These are phyloP conservation scores for Cremastobaeus sp. DNA, from an alignment of 2,888 invertebrate genomes.

Conservation along the genomic window DNA sequence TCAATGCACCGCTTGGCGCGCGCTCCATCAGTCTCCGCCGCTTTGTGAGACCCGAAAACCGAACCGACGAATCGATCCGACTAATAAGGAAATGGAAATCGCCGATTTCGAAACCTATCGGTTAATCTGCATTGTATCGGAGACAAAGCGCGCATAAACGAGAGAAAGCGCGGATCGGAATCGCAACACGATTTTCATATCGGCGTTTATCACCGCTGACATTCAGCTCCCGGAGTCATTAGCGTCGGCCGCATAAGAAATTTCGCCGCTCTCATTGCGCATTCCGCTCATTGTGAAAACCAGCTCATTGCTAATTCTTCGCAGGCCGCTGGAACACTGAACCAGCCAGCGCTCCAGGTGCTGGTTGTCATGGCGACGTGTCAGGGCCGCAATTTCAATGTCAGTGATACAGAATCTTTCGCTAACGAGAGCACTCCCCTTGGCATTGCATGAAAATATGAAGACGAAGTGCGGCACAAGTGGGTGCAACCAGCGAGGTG, in stretches of 20 bases:
- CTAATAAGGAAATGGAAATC: no score
- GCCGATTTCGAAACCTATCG: no score
- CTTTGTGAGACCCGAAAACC: no score
- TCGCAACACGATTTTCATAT: conserved; percentile 49
- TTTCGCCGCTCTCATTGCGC: no score
- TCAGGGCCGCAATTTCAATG: conserved; percentile 49
- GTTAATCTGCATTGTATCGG: conserved; percentile 34
- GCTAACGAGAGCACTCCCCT: conserved; percentile 59
- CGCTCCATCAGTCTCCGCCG: no score
- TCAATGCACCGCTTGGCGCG: no score
- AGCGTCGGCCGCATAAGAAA: conserved; percentile 12
- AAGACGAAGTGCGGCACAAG: conserved; percentile 51
- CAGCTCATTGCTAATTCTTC: neutral
- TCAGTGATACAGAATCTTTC: conserved; percentile 45
- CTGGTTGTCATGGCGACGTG: conserved; percentile 50
- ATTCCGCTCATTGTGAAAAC: no score
- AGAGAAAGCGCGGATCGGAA: conserved; percentile 26
- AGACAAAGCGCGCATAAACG: conserved; percentile 39
- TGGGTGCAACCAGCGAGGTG: conserved; percentile 55
- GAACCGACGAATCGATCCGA: no score
- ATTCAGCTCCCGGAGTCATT: conserved; percentile 26
- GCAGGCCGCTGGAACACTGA: no score
- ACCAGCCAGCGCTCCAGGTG: conserved; percentile 49
- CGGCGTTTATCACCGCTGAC: conserved; percentile 35
- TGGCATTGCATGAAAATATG: conserved; percentile 56